Percentiles rank a stretch among this genome's conserved stretches.
Conservation (phyloP, 2,113 vertebrate genomes). For the Poecilia latipinna region DNA sequence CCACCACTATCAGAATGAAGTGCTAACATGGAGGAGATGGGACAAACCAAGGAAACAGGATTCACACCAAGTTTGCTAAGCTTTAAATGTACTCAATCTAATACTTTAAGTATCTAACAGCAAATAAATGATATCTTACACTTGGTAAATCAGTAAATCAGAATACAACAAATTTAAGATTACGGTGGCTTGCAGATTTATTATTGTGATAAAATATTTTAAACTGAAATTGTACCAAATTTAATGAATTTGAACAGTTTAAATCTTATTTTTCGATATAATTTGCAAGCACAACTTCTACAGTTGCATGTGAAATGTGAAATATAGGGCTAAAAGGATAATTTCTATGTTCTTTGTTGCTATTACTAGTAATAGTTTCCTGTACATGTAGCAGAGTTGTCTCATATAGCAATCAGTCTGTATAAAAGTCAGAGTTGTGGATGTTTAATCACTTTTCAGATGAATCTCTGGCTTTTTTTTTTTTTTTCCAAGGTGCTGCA, state of each 20-base stretch:
- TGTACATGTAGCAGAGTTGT: too few relatives aligned
- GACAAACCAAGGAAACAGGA: too few relatives aligned
- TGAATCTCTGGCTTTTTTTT: not conserved
- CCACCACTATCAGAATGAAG: not conserved
- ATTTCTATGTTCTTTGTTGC: too few relatives aligned
- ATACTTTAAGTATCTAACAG: not conserved
- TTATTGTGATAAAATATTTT: not conserved
- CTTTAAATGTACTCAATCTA: not conserved
- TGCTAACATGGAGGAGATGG: too few relatives aligned
- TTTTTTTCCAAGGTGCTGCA: not conserved
- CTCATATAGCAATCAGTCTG: too few relatives aligned
- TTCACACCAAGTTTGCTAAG: too few relatives aligned
- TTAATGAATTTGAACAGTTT: not conserved
- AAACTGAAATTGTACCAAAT: not conserved
- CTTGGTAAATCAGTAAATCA: not conserved
- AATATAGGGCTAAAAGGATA: too few relatives aligned
- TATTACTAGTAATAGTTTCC: too few relatives aligned
- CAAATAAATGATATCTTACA: not conserved
- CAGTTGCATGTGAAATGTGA: too few relatives aligned
- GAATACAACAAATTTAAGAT: not conserved
- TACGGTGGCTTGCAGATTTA: not conserved
- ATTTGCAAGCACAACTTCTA: too few relatives aligned
- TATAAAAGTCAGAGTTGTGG: not conserved
- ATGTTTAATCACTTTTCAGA: not conserved
- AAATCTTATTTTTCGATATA: too few relatives aligned